Evolutionary conservation across 1,140 invertebrate species (phyloP).

Genomic region (Drosophila aff.): DNA sequence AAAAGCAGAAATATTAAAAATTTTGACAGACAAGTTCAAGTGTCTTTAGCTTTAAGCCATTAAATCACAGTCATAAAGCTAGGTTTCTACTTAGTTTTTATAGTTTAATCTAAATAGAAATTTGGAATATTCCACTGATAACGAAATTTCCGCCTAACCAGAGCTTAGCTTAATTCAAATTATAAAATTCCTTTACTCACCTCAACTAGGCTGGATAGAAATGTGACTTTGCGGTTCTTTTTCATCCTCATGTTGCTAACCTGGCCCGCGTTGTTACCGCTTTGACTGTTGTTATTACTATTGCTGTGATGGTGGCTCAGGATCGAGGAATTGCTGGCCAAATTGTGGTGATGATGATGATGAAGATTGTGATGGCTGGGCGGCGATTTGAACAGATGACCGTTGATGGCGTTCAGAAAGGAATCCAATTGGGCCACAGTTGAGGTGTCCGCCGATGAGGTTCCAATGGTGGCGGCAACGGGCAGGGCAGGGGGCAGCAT

Average conservation of each 20-base stretch:
- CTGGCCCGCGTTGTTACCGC: constrained; percentile 24
- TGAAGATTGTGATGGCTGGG: constrained; percentile 14
- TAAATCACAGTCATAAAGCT: not conserved
- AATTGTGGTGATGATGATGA: constrained; percentile 7
- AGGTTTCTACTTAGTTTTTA: not conserved
- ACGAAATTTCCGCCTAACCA: not conserved
- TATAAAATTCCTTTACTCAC: constrained; percentile 46
- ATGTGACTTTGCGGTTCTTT: constrained; percentile 84
- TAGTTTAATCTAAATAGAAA: not conserved
- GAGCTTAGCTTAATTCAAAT: not conserved
- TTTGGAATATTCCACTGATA: not conserved
- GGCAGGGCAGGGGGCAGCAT: constrained; percentile 77
- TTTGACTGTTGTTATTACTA: constrained; percentile 24
- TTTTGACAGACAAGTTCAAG: not conserved
- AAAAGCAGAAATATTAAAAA: not conserved
- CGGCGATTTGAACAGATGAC: constrained; percentile 64
- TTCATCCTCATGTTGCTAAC: constrained; percentile 75
- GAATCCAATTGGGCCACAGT: constrained; percentile 28
- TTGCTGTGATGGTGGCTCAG: constrained; percentile 20
- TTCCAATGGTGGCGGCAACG: constrained; percentile 44
- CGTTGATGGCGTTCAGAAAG: constrained; percentile 64
- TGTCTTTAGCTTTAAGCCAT: not conserved
- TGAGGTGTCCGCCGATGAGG: constrained; percentile 56
- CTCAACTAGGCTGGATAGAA: constrained; percentile 79
- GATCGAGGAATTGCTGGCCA: constrained; percentile 31